A percentile compares a stretch with the other conserved stretches of the same genome.
Conservation (phyloP, 2,797 vertebrate genomes). For the Glyptemys insculpta region DNA sequence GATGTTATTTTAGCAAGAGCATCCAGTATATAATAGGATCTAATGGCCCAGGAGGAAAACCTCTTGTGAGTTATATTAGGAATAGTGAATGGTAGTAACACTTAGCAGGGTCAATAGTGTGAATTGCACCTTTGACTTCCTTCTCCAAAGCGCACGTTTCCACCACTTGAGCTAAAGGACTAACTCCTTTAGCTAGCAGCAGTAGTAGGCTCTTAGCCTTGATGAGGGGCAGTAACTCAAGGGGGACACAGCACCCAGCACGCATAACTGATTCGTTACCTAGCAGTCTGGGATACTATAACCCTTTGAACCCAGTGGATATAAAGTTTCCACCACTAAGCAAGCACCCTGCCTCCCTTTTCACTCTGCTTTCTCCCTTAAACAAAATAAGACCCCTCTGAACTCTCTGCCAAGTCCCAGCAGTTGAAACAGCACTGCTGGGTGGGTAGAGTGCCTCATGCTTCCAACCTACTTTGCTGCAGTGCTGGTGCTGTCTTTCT, state of each 20-base stretch:
- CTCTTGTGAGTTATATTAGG: rapidly evolving
- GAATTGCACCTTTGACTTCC: neutral
- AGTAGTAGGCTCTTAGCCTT: neutral
- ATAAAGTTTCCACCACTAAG: neutral
- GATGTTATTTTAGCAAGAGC: neutral
- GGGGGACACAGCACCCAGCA: neutral
- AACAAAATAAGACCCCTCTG: neutral
- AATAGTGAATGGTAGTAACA: rapidly evolving
- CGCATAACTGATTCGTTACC: neutral
- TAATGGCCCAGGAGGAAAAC: rapidly evolving
- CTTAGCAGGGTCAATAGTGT: neutral
- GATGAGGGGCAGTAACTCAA: neutral
- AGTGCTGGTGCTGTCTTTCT: neutral
- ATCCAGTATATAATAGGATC: neutral
- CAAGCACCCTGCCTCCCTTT: neutral
- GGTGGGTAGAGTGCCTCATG: neutral
- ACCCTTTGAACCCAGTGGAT: neutral
- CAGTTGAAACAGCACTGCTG: neutral
- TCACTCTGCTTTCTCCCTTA: neutral
- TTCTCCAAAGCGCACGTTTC: neutral
- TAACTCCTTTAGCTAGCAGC: neutral
- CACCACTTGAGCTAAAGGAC: neutral
- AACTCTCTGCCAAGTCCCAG: neutral
- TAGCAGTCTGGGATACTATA: neutral
- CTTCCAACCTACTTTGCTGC: neutral